Percentiles rank a stretch among this genome's conserved stretches.
phyloP scores from a whole-genome alignment of 2,113 vertebrate genomes.

The Rhea americana region DNA sequence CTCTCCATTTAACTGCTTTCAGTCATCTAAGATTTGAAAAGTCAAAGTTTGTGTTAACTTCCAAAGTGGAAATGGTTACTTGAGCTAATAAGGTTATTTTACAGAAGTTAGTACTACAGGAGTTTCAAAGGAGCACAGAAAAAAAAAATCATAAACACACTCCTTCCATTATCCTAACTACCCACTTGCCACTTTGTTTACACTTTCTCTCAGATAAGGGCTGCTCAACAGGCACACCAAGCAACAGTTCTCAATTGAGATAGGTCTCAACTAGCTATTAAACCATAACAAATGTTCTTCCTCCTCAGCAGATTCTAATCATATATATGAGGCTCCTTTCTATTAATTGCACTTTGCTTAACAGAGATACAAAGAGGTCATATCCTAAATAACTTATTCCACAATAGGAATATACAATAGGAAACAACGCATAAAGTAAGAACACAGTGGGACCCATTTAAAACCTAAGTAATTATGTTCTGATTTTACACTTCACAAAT shows the following conservation, averaged over 20 bases:
- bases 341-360: not conserved
- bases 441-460: not conserved
- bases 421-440: not conserved
- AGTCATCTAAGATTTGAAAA: too few relatives aligned
- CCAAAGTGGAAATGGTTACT: not conserved
- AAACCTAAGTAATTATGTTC: not conserved
- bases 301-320: not conserved
- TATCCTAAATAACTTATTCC: not conserved
- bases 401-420: not conserved
- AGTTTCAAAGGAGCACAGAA: not conserved
- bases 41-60: too few relatives aligned
- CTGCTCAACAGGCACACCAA: not conserved
- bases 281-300: not conserved
- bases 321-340: not conserved
- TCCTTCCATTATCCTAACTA: not conserved
- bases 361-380: not conserved
- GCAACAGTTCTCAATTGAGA: not conserved
- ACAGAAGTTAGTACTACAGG: not conserved
- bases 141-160: accelerated
- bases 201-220: slow-evolving; percentile 39
- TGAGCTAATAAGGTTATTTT: not conserved
- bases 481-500: not conserved
- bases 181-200: slow-evolving; percentile 29
- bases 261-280: slow-evolving; percentile 27
- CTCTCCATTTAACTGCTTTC: not conserved